Percentiles rank a stretch among this genome's conserved stretches.
These are phyloP conservation scores for Cabera pusaria DNA, from an alignment of 2,888 invertebrate species.

Conservation along the genomic window DNA sequence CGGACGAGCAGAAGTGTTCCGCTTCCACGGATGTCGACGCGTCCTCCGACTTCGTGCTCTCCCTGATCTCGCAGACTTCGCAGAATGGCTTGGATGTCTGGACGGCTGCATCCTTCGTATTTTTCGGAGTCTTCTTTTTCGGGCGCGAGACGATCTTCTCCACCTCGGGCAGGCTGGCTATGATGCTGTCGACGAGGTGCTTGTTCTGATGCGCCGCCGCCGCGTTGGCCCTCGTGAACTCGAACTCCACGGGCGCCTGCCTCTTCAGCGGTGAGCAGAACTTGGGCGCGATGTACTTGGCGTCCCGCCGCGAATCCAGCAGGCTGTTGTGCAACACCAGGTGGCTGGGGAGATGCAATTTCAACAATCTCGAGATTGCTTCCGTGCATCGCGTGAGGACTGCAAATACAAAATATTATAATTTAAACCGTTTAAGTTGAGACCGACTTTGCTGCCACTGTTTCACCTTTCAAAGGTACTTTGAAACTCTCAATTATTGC, in stretches of 20 bases:
- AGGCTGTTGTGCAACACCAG: conserved; percentile 56
- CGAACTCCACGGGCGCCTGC: conserved; percentile 58
- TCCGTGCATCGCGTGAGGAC: conserved; percentile 68
- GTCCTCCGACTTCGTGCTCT: conserved; percentile 47
- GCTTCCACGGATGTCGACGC: conserved; percentile 50
- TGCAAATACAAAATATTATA: conserved; percentile 68
- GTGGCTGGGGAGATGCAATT: conserved; percentile 59
- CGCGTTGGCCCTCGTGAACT: conserved; percentile 55
- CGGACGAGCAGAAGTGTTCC: conserved; percentile 53
- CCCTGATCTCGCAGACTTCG: conserved; percentile 69
- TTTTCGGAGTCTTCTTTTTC: conserved; percentile 52
- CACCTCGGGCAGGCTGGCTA: conserved; percentile 53
- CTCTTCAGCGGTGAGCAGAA: conserved; percentile 74
- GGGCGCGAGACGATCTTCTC: conserved; percentile 55
- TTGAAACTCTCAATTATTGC: too few relatives aligned
- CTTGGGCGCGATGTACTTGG: conserved; percentile 51
- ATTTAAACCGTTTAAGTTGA: too few relatives aligned
- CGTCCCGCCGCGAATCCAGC: conserved; percentile 38
- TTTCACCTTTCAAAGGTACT: too few relatives aligned
- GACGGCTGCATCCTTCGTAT: conserved; percentile 63
- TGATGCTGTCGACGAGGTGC: conserved; percentile 64
- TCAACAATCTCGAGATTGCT: conserved; percentile 57
- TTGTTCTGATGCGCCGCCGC: conserved; percentile 58
- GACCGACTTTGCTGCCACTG: too few relatives aligned
- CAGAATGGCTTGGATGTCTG: conserved; percentile 67